Conservation (phyloP, 2,797 vertebrate genomes). For the Tolypeutes matacus region DNA sequence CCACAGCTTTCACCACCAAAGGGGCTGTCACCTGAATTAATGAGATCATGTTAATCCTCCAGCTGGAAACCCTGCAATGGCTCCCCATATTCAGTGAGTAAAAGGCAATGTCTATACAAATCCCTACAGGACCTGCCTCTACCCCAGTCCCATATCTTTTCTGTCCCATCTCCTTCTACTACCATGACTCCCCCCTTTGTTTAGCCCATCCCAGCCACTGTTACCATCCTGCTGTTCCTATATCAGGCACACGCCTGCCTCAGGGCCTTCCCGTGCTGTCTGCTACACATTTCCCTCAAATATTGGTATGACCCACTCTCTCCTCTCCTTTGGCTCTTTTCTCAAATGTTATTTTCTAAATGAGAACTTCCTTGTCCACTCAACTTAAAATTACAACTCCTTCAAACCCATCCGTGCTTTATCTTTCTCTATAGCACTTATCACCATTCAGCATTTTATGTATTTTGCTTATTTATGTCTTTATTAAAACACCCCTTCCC, state of each 20-base stretch:
- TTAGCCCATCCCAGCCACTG: not conserved
- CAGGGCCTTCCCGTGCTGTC: not conserved
- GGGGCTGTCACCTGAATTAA: not conserved
- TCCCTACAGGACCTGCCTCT: not conserved
- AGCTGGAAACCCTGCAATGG: not conserved
- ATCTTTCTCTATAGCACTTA: not conserved
- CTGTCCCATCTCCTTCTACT: not conserved
- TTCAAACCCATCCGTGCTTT: not conserved
- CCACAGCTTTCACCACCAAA: not conserved
- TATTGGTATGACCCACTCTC: not conserved
- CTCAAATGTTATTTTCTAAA: conserved; percentile 12
- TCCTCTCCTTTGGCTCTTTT: not conserved
- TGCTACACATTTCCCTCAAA: not conserved
- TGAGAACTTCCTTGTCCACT: not conserved
- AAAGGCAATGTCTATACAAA: conserved; percentile 2
- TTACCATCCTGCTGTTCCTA: not conserved
- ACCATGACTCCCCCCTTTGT: not conserved
- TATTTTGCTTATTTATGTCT: not conserved
- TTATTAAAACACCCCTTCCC: not conserved
- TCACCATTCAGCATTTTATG: not conserved
- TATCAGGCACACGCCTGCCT: not conserved
- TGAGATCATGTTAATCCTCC: not conserved
- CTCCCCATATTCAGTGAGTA: not conserved
- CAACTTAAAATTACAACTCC: conserved; percentile 5
- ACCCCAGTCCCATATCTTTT: not conserved